Conservation (phyloP, 2,113 vertebrate genomes). For the Oryzias curvinotus region DNA sequence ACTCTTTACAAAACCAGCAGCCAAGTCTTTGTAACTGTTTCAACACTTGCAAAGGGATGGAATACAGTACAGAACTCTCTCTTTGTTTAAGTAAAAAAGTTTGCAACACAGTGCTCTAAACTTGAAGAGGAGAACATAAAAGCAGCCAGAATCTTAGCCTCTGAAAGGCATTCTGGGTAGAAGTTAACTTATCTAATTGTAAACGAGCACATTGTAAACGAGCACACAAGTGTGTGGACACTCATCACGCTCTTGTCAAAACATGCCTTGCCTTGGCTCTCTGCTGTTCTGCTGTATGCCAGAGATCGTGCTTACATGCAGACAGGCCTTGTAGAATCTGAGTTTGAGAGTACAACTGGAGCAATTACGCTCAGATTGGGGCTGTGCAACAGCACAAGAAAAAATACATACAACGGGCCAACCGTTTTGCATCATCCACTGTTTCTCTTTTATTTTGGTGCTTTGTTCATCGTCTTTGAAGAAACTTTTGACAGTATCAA, state of each 20-base stretch:
- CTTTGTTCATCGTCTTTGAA: constrained; percentile 32
- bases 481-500: constrained; percentile 30
- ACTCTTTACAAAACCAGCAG: constrained; percentile 58
- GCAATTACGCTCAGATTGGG: constrained; percentile 84
- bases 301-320: constrained; percentile 81
- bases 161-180: constrained; percentile 49
- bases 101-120: constrained; percentile 65
- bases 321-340: constrained; percentile 83
- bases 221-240: constrained; percentile 53
- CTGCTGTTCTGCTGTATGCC: constrained; percentile 29
- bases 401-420: constrained; percentile 76
- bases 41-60: constrained; percentile 67
- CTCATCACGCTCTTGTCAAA: constrained; percentile 69
- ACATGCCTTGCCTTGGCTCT: constrained; percentile 45
- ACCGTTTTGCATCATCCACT: constrained; percentile 65
- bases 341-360: constrained; percentile 83
- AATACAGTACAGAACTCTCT: constrained; percentile 51
- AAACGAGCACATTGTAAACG: constrained; percentile 57
- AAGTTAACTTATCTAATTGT: constrained; percentile 60
- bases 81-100: constrained; percentile 75
- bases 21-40: constrained; percentile 70
- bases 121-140: constrained; percentile 51
- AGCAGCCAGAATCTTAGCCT: constrained; percentile 36
- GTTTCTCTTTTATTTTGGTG: constrained; percentile 47
- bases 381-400: constrained; percentile 82